Evolutionary conservation across 1,140 invertebrate genomes (phyloP), one percentile per base, ranked within the genome.

Genomic region (Tetramorium simillimum): DNA sequence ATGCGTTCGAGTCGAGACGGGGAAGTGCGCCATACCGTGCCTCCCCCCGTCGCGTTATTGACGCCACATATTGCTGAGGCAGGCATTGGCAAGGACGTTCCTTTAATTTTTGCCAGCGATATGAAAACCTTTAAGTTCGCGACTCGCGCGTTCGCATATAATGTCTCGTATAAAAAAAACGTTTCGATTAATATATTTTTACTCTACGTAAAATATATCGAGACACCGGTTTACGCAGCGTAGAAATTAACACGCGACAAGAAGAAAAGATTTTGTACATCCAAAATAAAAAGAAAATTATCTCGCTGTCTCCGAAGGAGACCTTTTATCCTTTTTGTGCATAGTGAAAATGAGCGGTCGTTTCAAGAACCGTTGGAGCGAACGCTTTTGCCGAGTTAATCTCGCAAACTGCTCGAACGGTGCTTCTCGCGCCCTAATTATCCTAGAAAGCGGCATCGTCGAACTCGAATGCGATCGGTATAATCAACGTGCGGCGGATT

Each of bases 391-490:
- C 40, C 53, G 80, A 84, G 69, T 84, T 84, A 84, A 84, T 84
- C 69, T 75, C 69, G 80, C 69, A 49, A 75, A 75, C 80, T 46
- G 53, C 69, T 84, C 80, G 69, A 84, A 62, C 53, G 80, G 69
- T 75, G 80, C 80, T 84, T 75, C 69, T 84, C 53, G 69, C 80
- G 80, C 56, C 40, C 80, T 84, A 84, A 84, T 84, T 84, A 84
- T 84, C 69, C 14, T 56, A n/a, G 69, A 73, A 58, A 33, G 58
- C 40, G 69, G 37, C 69, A 43, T 75, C 80, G 58, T 85, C 70
- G 58, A 85, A 85, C 58, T 67, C 58, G 60, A 85, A 85, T 85
- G 37, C 72, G 37, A 85, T 78, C 60, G 73, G 62, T 84, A 75
- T 62, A 84, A 84, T 84, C 80, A 75, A 73, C 49, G 58, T 46